Evolutionary conservation across 2,113 vertebrate species (phyloP), one percentile per base, ranked within the genome.

Genomic region (Colinus virginianus): DNA sequence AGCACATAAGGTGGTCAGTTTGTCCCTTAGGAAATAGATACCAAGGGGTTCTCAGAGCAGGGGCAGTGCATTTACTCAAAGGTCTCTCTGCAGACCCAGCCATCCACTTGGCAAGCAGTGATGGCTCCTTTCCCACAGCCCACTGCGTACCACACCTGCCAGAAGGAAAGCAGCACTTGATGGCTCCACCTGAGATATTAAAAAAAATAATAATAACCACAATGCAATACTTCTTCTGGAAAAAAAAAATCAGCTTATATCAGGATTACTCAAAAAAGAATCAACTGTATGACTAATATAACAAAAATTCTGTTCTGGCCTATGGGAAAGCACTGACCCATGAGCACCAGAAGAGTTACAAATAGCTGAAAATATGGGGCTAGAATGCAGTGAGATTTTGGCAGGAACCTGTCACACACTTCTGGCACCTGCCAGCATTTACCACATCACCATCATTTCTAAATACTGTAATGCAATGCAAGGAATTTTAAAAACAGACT

Each of bases 401-500:
- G 78, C 87, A 88, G 67, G n/a, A 92, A 70, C 30, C 61, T 67
- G 61, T 62, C 9, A 79, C 51, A 75, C 25, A 18, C 84, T 94
- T 72, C 90, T 92, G 71, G 89, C 70, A 85, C 45, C 81, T 88
- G 42, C 70, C 55, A 34, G 46, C 8, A 1, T 58, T 75, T 3
- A 14, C 68, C 80, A 93, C 76, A 94, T 83, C 56, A 83, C 38
- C 85, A 91, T 77, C 72, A 80, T 48, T 63, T 92, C 71, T 83
- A 83, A 92, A 59, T 61, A 77, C 40, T 74, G 72, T 76, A 91
- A 91, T 28, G 14, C 21, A 87, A 68, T 56, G 68, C 64, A 92
- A 92, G 48, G 55, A 87, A 87, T 92, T 94, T 71, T 78, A 77
- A 91, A 94, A 89, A 53, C 75, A 85, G 87, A 87, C 30, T 67